Evolutionary conservation across 1,140 invertebrate species (phyloP), one percentile per base, ranked within the genome.

Genomic region (Lerema accius): DNA sequence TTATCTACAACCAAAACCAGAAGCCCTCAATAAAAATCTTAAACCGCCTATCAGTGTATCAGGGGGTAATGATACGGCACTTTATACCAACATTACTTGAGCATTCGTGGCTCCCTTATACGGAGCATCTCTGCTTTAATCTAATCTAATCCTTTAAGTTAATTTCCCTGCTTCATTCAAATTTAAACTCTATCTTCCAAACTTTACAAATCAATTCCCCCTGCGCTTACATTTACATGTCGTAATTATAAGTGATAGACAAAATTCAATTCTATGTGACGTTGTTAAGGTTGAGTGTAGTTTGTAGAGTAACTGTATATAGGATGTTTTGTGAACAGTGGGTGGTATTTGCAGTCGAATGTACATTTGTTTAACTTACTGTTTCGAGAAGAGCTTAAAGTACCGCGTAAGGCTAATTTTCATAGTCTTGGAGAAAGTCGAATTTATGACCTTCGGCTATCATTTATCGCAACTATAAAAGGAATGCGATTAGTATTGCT

Each of bases 71-170:
- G 55, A 65, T 58, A 59, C 63, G 40, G 46, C 58, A 46, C 63
- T 65, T 65, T 65, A 65, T 60, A 49, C 64, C 58, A 35, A 66
- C 64, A 66, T 66, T 55, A 66, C 58, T 49, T 43, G 48, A 61
- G 49, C 64, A 66, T 66, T 66, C 42, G 55, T 61, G 64, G 50
- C 37, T 66, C 49, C 58, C 64, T 66, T 66, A 61, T 66, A 66
- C 37, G 64, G 64, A 55, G 11, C 58, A 66, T 65, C 53, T 58
- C 26, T 39, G 10, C 40, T 58, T 65, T 65, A 60, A 65, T 65
- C 63, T 65, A 53, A 53, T 58, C 53, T 58, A 58, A 58, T 58
- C 55, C 55, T 43, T 58, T 53, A 60, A 65, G 55, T 65, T 60
- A 48, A 53, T 65, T 51, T 60, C 28, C 45, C 9, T 9, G 1